Conservation (phyloP, 2,888 invertebrate species). For the Amphipoea oculea region DNA sequence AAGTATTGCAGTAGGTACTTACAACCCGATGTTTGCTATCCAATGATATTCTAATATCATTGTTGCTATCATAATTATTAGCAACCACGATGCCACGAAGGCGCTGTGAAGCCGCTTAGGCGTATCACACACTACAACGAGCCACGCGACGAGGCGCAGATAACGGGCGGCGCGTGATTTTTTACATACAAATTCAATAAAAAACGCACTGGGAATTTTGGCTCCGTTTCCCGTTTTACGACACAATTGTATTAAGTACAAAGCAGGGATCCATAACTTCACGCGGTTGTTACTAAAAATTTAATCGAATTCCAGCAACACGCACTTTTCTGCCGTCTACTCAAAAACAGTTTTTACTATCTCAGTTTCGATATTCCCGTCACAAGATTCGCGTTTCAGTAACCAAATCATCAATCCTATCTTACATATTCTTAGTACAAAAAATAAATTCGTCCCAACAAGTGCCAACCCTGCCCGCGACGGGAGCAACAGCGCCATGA, state of each 20-base stretch:
- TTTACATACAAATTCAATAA: not conserved
- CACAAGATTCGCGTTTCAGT: too few relatives aligned
- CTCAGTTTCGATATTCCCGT: not conserved
- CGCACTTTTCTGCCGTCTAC: not conserved
- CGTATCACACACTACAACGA: not conserved
- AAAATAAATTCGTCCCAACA: not conserved
- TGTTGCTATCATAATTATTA: too few relatives aligned
- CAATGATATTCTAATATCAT: too few relatives aligned
- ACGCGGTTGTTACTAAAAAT: too few relatives aligned
- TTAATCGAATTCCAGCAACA: not conserved
- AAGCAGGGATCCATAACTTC: too few relatives aligned
- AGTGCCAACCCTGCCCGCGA: conserved; percentile 56
- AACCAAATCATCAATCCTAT: not conserved
- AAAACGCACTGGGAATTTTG: too few relatives aligned
- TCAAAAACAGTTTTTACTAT: not conserved
- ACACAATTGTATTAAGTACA: too few relatives aligned
- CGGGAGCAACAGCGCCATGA: conserved; percentile 67
- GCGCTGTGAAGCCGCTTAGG: not conserved
- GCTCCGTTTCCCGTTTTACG: too few relatives aligned
- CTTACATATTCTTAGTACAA: not conserved
- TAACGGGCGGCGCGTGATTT: too few relatives aligned
- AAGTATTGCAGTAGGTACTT: too few relatives aligned
- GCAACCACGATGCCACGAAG: not conserved
- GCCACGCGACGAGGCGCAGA: not conserved
- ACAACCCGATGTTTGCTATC: too few relatives aligned